phyloP scores from a whole-genome alignment of 2,113 vertebrate species.

The Syrmaticus mikado region DNA sequence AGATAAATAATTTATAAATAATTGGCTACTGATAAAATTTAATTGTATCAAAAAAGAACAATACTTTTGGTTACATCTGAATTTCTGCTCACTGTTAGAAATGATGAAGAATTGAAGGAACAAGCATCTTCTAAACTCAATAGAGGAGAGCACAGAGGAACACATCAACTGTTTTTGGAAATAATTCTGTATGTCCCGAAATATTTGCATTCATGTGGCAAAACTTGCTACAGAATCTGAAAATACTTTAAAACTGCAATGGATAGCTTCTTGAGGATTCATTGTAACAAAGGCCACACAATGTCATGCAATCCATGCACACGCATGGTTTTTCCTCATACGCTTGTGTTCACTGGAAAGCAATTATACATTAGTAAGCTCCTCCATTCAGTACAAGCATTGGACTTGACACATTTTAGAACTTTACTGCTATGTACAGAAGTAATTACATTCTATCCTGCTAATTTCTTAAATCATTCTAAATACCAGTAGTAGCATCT shows the following conservation, averaged over 20 bases:
- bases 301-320: not conserved
- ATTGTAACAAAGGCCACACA: not conserved
- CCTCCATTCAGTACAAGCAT: not conserved
- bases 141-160: not conserved
- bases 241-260: not conserved
- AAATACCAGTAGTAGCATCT: constrained; percentile 44
- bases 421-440: not conserved
- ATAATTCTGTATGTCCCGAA: not conserved
- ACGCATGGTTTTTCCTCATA: not conserved
- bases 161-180: not conserved
- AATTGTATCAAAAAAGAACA: not conserved
- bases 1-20: not conserved
- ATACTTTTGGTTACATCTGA: not conserved
- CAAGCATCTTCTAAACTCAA: not conserved
- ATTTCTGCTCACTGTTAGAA: not conserved
- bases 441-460: not conserved
- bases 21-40: not conserved
- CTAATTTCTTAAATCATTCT: constrained; percentile 1
- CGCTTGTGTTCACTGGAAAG: not conserved
- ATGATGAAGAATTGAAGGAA: not conserved
- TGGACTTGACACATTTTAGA: not conserved
- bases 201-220: not conserved
- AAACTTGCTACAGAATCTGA: not conserved
- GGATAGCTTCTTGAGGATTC: not conserved
- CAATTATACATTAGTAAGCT: not conserved